Evolutionary conservation across 2,113 vertebrate genomes (phyloP).

Genomic region (Callorhinus ursinus): DNA sequence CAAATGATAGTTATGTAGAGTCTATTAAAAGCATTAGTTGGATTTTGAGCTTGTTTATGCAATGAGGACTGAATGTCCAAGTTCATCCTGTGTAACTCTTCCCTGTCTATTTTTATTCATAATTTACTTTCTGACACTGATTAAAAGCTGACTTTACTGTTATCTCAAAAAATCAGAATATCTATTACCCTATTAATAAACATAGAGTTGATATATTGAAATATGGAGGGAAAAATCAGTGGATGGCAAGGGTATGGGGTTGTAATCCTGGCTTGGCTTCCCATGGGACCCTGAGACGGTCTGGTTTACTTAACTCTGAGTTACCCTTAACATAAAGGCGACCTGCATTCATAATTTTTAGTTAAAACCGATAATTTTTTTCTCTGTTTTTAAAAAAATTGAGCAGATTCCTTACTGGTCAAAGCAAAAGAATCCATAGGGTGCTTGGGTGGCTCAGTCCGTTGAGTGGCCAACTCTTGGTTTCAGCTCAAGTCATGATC

Average conservation of each 20-base stretch:
- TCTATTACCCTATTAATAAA: background rate
- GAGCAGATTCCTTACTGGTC: background rate
- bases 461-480: background rate
- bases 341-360: background rate
- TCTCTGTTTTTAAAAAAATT: constrained; percentile 14
- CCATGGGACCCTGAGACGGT: background rate
- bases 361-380: background rate
- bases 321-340: background rate
- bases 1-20: constrained; percentile 65
- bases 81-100: background rate
- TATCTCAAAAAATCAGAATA: background rate
- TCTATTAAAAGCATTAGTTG: constrained; percentile 59
- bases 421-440: background rate
- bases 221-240: background rate
- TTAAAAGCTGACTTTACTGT: background rate
- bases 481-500: background rate
- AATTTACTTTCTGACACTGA: background rate
- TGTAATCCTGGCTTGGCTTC: background rate
- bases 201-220: background rate
- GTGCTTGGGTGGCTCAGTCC: background rate
- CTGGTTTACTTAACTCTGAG: background rate
- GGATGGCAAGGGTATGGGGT: background rate
- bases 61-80: background rate
- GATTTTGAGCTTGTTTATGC: constrained; percentile 61
- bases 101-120: background rate